Base-by-base conservation (phyloP, 2,888 invertebrate species). In the Steinernema carpocapsae region DNA sequence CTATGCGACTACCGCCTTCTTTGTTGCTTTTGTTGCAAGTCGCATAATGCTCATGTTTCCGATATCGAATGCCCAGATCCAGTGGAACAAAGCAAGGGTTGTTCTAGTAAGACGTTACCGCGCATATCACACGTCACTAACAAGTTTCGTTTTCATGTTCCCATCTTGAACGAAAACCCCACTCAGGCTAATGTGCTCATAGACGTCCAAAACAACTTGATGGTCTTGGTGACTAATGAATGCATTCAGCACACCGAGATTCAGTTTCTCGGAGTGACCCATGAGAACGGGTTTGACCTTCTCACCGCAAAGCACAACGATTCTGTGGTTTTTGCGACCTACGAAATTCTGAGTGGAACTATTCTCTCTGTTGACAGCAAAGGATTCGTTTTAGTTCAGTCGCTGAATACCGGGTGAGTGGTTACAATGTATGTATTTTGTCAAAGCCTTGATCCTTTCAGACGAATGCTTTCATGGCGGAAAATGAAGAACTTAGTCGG, bases 221-320 rank as follows among this genome's bases (percentile, higher is more conserved):
- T 64, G 17, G 64, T 26, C 6, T 12, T 64, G 26, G 64, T 26
- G 17, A 32, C 64, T 14, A n/a, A 26, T 29, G 64, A 64, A n/a
- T 32, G 64, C 64, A 64, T 64, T 17, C 64, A 64, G 1, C 24
- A 26, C 12, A 64, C 64, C 17, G 64, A 64, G n/a, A 32, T 32
- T 12, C 64, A 32, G 17, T 64, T 64, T 64, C 64, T 64, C 17
- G 64, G 64, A 14, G 64, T 64, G 12, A 17, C 64, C 32, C 32
- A 29, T 6, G 64, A 32, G 19, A 22, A 64, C 26, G 64, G 64
- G 29, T 64, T 64, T n/a, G 29, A 12, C 32, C 12, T 29, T 6
- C 17, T 64, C 17, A 29, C 19, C 7, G 64, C 64, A 1, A 64
- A 32, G 17, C 64, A 64, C 64, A 64, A 29, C 26, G 17, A 10